Conservation (phyloP, 2,888 invertebrate genomes). For the Anorthoa munda region DNA sequence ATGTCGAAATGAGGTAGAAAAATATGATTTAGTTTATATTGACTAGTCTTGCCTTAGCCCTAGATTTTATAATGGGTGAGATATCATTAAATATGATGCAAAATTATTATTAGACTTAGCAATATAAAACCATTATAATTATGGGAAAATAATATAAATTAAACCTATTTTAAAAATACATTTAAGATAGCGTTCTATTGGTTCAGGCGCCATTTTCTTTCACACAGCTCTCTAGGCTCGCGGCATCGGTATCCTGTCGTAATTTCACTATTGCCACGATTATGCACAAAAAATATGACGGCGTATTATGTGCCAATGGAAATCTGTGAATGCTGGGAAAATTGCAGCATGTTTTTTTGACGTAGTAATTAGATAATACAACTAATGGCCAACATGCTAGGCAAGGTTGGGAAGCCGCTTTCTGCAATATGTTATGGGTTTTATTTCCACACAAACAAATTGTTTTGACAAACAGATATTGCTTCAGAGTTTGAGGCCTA, state of each 20-base stretch:
- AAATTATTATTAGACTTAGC: no score
- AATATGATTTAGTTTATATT: background rate
- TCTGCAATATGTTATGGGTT: background rate
- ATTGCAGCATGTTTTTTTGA: constrained; percentile 21
- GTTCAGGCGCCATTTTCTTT: constrained; percentile 17
- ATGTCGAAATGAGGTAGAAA: constrained; percentile 9
- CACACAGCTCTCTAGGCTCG: constrained; percentile 26
- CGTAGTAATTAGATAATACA: background rate
- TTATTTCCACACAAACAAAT: background rate
- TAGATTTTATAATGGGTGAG: no score
- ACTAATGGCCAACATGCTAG: background rate
- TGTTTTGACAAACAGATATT: background rate
- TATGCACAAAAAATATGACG: constrained; percentile 22
- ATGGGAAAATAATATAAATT: background rate
- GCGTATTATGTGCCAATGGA: constrained; percentile 27
- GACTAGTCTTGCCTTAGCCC: no score
- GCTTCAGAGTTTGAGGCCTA: background rate
- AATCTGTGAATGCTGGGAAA: constrained; percentile 17
- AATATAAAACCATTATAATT: background rate
- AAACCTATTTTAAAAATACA: background rate
- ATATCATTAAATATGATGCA: no score
- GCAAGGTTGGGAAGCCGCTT: background rate
- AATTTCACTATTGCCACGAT: constrained; percentile 34
- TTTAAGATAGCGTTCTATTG: background rate
- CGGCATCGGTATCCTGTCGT: constrained; percentile 41